Conservation (phyloP, 2,888 invertebrate species). For the Nebria salina region DNA sequence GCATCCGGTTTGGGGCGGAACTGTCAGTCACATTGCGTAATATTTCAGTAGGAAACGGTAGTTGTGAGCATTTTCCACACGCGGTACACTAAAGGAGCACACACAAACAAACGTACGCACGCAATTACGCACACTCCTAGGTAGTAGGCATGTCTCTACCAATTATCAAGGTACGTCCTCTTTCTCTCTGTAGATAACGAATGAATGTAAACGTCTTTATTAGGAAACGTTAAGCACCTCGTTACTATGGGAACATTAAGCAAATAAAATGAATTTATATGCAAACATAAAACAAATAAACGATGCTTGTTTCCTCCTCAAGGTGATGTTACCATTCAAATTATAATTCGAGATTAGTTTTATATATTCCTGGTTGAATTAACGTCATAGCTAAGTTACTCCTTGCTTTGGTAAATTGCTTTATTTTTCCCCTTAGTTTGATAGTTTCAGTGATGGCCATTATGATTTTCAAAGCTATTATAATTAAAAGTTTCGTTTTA, state of each 20-base stretch:
- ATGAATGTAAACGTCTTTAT: background rate
- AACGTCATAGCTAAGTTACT: background rate
- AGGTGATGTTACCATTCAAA: background rate
- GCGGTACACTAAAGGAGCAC: background rate
- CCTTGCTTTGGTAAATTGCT: background rate
- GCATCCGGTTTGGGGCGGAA: background rate
- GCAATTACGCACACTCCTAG: background rate
- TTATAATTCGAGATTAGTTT: background rate
- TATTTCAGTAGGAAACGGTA: background rate
- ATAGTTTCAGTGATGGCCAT: no score
- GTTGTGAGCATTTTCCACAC: background rate
- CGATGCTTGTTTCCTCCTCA: background rate
- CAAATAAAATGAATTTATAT: background rate
- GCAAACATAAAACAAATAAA: conserved; percentile 1
- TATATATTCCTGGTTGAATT: background rate
- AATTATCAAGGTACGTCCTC: background rate
- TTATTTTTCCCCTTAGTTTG: no score
- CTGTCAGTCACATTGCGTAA: background rate
- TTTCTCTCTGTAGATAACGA: background rate
- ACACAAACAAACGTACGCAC: background rate
- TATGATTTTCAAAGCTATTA: no score
- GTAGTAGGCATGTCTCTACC: background rate
- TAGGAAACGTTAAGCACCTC: background rate
- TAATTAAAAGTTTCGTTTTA: no score
- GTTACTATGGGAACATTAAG: background rate